Conservation (phyloP, 1,140 invertebrate genomes). For the Zophobas morio region DNA sequence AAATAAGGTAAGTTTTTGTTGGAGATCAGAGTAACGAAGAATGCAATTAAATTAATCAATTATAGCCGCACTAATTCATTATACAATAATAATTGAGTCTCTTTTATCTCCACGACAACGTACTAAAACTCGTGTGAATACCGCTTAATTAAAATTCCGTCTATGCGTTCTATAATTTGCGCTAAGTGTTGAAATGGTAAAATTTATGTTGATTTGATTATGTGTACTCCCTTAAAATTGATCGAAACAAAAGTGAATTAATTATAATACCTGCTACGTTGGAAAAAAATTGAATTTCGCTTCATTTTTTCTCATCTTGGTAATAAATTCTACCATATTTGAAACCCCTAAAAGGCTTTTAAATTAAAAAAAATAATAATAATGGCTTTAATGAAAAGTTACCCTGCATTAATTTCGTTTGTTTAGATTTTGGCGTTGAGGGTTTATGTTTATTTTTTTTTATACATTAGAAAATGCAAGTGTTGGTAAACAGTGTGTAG, state of each 20-base stretch:
- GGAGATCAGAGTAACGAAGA: neutral
- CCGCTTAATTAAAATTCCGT: constrained; percentile 32
- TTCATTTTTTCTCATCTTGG: constrained; percentile 18
- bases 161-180: constrained; percentile 1
- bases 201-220: constrained; percentile 4
- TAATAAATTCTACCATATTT: constrained; percentile 22
- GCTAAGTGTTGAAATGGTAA: constrained; percentile 6
- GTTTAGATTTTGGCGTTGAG: neutral
- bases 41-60: neutral
- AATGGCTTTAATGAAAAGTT: constrained; percentile 13
- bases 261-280: neutral
- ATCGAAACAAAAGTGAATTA: no score
- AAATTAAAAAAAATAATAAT: constrained; percentile 25
- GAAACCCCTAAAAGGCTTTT: constrained; percentile 30
- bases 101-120: constrained; percentile 5
- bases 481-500: neutral
- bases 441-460: neutral
- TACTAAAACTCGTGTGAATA: constrained; percentile 28
- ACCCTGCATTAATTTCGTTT: constrained; percentile 8
- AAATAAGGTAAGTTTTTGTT: constrained; percentile 16
- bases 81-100: constrained; percentile 21
- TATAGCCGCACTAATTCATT: constrained; percentile 1
- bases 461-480: neutral
- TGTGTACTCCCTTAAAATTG: neutral
- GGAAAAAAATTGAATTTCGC: constrained; percentile 10